Evolutionary conservation across 2,797 vertebrate genomes (phyloP).

Genomic region (Hylomyscus alleni): DNA sequence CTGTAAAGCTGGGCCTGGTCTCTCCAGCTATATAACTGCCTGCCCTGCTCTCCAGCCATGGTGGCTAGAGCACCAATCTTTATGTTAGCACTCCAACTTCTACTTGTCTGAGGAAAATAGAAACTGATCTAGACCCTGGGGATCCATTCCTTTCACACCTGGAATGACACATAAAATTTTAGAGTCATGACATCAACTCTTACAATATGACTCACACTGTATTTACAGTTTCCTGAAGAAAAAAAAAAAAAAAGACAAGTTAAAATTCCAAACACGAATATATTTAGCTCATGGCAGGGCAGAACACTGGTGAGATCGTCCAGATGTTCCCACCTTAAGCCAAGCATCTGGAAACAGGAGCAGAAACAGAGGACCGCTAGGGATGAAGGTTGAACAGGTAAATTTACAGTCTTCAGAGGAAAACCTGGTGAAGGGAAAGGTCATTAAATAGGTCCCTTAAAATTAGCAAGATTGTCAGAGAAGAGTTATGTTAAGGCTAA

Average conservation of each 20-base stretch:
- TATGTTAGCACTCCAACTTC: not conserved
- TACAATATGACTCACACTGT: not conserved
- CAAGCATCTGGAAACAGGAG: not conserved
- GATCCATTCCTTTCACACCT: conserved; percentile 15
- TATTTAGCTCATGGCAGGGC: not conserved
- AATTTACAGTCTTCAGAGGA: not conserved
- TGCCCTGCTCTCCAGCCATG: not conserved
- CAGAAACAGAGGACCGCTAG: not conserved
- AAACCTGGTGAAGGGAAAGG: not conserved
- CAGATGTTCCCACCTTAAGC: not conserved
- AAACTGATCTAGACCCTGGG: not conserved
- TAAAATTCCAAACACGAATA: not conserved
- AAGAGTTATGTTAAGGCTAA: not conserved
- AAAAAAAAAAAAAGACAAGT: not conserved
- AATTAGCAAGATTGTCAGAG: not conserved
- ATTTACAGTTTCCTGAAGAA: conserved; percentile 40
- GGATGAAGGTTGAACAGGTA: not conserved
- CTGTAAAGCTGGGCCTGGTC: not conserved
- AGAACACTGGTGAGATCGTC: not conserved
- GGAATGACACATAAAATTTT: conserved; percentile 12
- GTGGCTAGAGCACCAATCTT: not conserved
- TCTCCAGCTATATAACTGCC: not conserved
- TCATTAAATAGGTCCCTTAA: conserved; percentile 19
- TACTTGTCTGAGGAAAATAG: not conserved
- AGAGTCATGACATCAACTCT: conserved; percentile 27